A percentile compares a stretch with the other conserved stretches of the same genome.
Evolutionary conservation across 2,888 invertebrate species (phyloP).

Genomic region (Ceriagrion tenellum): DNA sequence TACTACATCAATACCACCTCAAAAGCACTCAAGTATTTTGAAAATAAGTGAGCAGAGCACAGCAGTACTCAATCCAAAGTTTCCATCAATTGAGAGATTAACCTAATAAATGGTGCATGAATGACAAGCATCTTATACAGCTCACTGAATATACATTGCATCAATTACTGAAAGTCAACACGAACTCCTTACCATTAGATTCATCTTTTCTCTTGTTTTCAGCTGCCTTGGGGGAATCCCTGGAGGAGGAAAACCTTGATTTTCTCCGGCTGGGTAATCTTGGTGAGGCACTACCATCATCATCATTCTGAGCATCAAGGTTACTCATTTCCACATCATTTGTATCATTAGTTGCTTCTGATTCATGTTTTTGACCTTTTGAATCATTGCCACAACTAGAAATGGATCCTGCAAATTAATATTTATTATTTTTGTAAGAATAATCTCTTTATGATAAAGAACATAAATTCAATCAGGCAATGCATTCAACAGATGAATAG

Average conservation of each 20-base stretch:
- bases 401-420: not conserved
- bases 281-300: not conserved
- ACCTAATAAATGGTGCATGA: too few species aligned
- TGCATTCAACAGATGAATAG: not conserved
- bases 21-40: too few species aligned
- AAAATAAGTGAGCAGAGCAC: too few species aligned
- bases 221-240: not conserved
- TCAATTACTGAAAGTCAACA: not conserved
- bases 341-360: not conserved
- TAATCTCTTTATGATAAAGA: not conserved
- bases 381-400: not conserved
- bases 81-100: too few species aligned
- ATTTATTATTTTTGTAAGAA: not conserved
- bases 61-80: too few species aligned
- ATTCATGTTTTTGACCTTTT: not conserved
- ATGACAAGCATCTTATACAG: not conserved
- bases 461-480: too few species aligned
- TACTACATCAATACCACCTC: too few species aligned
- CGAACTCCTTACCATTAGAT: not conserved
- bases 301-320: not conserved
- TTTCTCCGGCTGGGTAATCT: not conserved
- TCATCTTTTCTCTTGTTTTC: not conserved
- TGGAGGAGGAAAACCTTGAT: not conserved
- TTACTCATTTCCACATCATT: not conserved
- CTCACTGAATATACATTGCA: not conserved